These are phyloP conservation scores for Diadegma fenestrale DNA, from an alignment of 2,888 invertebrate genomes.

Conservation along the genomic window DNA sequence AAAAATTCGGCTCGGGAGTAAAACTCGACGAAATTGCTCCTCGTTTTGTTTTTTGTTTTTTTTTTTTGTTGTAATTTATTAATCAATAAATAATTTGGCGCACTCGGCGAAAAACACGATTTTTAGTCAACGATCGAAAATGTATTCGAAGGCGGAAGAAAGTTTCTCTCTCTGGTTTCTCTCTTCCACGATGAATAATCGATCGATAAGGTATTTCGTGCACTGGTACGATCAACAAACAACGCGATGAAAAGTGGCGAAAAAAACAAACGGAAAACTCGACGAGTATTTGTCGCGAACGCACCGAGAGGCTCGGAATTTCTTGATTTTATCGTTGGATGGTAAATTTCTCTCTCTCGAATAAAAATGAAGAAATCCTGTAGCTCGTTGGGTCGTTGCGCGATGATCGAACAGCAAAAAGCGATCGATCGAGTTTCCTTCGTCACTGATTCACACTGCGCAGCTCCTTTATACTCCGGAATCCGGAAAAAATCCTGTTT, in stretches of 20 bases:
- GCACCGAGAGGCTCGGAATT: slow-evolving; percentile 27
- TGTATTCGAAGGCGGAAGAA: slow-evolving; percentile 59
- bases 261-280: slow-evolving; percentile 23
- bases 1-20: slow-evolving; percentile 52
- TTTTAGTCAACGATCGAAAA: slow-evolving; percentile 34
- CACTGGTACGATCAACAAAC: slow-evolving; percentile 33
- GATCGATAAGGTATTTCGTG: slow-evolving; percentile 25
- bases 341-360: slow-evolving; percentile 67
- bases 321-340: slow-evolving; percentile 39
- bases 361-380: slow-evolving; percentile 36
- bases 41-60: slow-evolving; percentile 7
- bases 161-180: slow-evolving; percentile 63
- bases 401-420: slow-evolving; percentile 49
- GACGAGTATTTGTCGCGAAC: slow-evolving; percentile 9
- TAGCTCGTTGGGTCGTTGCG: slow-evolving; percentile 47
- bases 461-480: slow-evolving; percentile 53
- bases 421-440: slow-evolving; percentile 56
- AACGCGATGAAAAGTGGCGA: slow-evolving; percentile 19
- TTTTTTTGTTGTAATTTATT: not conserved
- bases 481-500: slow-evolving; percentile 57
- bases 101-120: slow-evolving; percentile 59
- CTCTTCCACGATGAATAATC: slow-evolving; percentile 61
- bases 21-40: slow-evolving; percentile 11
- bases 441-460: slow-evolving; percentile 65
- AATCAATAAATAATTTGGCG: slow-evolving; percentile 6